Evolutionary conservation across 2,797 vertebrate species (phyloP).

Genomic region (Hoplostethus atlanticus): DNA sequence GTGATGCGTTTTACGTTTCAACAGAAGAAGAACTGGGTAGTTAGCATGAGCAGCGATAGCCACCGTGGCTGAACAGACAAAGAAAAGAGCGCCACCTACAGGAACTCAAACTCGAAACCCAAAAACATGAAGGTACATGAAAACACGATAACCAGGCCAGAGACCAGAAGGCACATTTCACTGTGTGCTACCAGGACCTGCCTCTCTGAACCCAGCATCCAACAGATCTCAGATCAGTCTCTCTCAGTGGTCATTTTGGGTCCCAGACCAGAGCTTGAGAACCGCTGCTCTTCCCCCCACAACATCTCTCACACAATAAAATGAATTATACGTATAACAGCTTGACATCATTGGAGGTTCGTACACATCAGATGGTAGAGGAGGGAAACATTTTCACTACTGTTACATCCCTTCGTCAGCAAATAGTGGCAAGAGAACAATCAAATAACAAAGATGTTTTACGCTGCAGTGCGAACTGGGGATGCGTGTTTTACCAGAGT

Average conservation of each 20-base stretch:
- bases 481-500: neutral
- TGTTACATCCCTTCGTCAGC: neutral
- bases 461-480: neutral
- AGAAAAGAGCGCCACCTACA: no score
- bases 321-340: neutral
- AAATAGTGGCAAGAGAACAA: neutral
- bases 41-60: no score
- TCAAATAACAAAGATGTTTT: slow-evolving; percentile 7
- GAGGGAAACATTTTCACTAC: neutral
- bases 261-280: slow-evolving; percentile 18
- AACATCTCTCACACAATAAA: neutral
- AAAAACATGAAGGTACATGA: neutral
- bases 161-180: slow-evolving; percentile 49
- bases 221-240: neutral
- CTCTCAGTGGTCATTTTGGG: neutral
- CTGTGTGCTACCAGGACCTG: slow-evolving; percentile 9
- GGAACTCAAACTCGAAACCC: no score
- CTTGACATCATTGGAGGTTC: slow-evolving; percentile 33
- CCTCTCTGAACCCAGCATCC: slow-evolving; percentile 12
- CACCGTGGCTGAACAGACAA: no score
- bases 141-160: neutral
- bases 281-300: neutral
- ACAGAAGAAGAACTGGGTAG: no score
- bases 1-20: no score
- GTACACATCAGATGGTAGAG: slow-evolving; percentile 11